phyloP scores from a whole-genome alignment of 2,888 invertebrate species.

The Eupeodes latifasciatus region DNA sequence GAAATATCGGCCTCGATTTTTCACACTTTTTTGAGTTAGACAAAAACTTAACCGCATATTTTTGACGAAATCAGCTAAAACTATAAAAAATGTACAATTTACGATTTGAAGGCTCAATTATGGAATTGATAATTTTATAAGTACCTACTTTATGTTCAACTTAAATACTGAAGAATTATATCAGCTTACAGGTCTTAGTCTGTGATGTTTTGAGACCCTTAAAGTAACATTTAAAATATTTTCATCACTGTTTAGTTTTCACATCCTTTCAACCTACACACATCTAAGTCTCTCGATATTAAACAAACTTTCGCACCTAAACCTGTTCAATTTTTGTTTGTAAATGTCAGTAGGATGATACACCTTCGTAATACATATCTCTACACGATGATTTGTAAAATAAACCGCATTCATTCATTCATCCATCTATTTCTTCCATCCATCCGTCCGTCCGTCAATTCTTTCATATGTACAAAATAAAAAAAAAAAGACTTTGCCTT shows the following conservation, averaged over 20 bases:
- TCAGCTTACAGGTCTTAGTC: too few species aligned
- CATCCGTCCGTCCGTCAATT: not conserved
- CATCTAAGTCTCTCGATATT: not conserved
- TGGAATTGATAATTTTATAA: too few species aligned
- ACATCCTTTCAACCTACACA: not conserved
- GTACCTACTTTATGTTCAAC: too few species aligned
- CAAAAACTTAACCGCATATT: too few species aligned
- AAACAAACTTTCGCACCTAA: constrained; percentile 17
- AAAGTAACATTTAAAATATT: too few species aligned
- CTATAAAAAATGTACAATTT: too few species aligned
- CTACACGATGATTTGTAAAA: constrained; percentile 66
- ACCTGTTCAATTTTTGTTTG: constrained; percentile 61
- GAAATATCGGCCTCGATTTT: too few species aligned
- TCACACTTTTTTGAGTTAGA: too few species aligned
- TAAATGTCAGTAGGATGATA: constrained; percentile 56
- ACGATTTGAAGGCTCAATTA: too few species aligned
- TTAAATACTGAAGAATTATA: too few species aligned
- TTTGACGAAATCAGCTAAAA: too few species aligned
- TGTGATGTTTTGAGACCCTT: too few species aligned
- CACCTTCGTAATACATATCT: not conserved
- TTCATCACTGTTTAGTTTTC: not conserved
- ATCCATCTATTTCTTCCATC: constrained; percentile 1
- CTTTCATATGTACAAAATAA: constrained; percentile 29
- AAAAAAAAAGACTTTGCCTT: not conserved
- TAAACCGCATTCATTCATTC: constrained; percentile 36